These are phyloP conservation scores for Marronus borbonicus DNA, from an alignment of 2,888 invertebrate species.

Conservation along the genomic window DNA sequence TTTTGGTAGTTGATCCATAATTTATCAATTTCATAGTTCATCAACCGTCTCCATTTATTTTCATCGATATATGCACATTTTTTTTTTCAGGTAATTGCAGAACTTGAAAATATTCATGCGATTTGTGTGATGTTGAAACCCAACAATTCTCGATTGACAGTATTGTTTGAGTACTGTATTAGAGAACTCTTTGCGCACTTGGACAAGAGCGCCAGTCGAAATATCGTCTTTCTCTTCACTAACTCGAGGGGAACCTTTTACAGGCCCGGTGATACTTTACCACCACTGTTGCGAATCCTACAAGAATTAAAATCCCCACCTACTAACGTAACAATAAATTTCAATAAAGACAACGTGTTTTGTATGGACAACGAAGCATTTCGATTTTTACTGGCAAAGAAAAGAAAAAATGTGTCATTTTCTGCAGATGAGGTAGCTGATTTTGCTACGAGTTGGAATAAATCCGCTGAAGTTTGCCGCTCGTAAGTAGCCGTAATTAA, in stretches of 20 bases:
- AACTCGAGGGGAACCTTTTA: constrained; percentile 53
- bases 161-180: constrained; percentile 54
- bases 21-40: too few species aligned
- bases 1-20: too few species aligned
- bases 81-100: constrained; percentile 41
- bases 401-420: constrained; percentile 33
- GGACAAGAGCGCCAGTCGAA: constrained; percentile 52
- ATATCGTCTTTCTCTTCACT: constrained; percentile 54
- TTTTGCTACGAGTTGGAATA: constrained; percentile 51
- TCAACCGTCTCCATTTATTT: too few species aligned
- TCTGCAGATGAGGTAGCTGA: constrained; percentile 25
- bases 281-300: constrained; percentile 44
- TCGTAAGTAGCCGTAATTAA: constrained; percentile 11
- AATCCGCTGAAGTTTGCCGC: constrained; percentile 45
- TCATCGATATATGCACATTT: too few species aligned
- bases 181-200: constrained; percentile 52
- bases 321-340: constrained; percentile 48
- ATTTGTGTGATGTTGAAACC: constrained; percentile 55
- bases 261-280: constrained; percentile 53
- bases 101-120: constrained; percentile 51
- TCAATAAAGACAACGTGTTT: constrained; percentile 48
- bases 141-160: constrained; percentile 50
- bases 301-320: constrained; percentile 46
- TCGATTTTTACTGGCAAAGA: constrained; percentile 47
- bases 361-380: constrained; percentile 54